Base-by-base conservation (phyloP, 2,888 invertebrate genomes). In the Pristionchus mayeri region DNA sequence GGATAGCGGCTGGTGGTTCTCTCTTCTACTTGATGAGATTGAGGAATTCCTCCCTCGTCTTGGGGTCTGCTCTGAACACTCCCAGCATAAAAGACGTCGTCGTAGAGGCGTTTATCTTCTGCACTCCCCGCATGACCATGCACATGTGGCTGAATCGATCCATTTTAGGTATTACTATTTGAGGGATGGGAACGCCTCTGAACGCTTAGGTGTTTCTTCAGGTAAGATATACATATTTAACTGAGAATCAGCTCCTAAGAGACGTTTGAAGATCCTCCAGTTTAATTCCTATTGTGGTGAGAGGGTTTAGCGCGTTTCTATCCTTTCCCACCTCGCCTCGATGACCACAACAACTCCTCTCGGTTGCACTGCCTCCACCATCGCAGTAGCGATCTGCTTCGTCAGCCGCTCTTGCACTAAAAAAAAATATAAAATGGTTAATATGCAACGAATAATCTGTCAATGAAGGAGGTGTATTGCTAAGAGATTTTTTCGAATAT, bases 121-220 rank as follows among this genome's bases (percentile, higher is more conserved):
- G 98, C 3, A 99, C 98, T 7, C 99, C 99, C 88, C 99, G 94
- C 99, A 99, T 99, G 75, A 99, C 98, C 99, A 99, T 99, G 93
- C 99, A 99, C 98, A 99, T 98, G 94, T 99, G 98, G 75, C 97
- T 97, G 94, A 52, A 94, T 93, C 9, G n/a, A n/a, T n/a, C n/a
- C n/a, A n/a, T n/a, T n/a, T n/a, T n/a, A n/a, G n/a, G n/a, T n/a
- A n/a, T n/a, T n/a, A n/a, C n/a, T n/a, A n/a, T n/a, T n/a, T n/a
- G n/a, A n/a, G n/a, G n/a, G n/a, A n/a, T n/a, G n/a, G n/a, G n/a
- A n/a, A n/a, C n/a, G n/a, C 27, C 16, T 63, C 9, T n/a, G 3
- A 27, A 6, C 18, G 6, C 27, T 4, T 27, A 7, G 16, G 27
- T 30, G 6, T 11, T 63, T 27, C 11, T 27, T 30, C 11, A 7